Percentiles rank a stretch among this genome's conserved stretches.
These are phyloP conservation scores for Melozone crissalis DNA, from an alignment of 2,113 vertebrate genomes.

Conservation along the genomic window DNA sequence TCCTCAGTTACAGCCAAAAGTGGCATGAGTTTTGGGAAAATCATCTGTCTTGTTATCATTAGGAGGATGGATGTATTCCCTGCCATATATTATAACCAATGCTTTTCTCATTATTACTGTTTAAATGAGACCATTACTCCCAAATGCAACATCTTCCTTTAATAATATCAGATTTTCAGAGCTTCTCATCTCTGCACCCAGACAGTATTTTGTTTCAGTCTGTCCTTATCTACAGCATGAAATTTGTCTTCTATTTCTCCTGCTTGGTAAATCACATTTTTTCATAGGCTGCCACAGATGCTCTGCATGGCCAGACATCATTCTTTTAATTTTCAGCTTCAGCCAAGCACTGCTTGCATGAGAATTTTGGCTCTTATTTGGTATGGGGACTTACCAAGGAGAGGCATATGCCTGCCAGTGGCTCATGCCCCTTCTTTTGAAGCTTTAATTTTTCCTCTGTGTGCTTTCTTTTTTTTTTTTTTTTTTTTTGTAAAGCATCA, in stretches of 20 bases:
- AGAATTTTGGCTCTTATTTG: neutral
- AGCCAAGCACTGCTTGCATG: neutral
- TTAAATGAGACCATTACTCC: neutral
- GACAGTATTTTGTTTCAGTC: constrained; percentile 9
- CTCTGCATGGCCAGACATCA: neutral
- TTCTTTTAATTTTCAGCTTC: neutral
- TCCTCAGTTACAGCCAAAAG: constrained; percentile 3
- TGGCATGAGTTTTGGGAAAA: neutral
- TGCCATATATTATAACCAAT: neutral
- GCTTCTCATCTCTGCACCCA: neutral
- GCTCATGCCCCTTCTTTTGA: neutral
- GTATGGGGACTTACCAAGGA: neutral
- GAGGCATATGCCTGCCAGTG: neutral
- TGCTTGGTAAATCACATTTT: neutral
- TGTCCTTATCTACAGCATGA: neutral
- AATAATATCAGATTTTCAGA: neutral
- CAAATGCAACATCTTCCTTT: neutral
- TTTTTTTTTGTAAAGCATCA: neutral
- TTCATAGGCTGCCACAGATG: neutral
- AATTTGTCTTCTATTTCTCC: constrained; percentile 20
- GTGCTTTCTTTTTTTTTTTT: neutral
- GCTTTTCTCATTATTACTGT: neutral
- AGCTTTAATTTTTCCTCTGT: neutral
- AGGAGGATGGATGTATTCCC: neutral
- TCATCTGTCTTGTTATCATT: constrained; percentile 10